Base-by-base conservation (phyloP, 1,140 invertebrate genomes). In the Drosophila novamexicana region DNA sequence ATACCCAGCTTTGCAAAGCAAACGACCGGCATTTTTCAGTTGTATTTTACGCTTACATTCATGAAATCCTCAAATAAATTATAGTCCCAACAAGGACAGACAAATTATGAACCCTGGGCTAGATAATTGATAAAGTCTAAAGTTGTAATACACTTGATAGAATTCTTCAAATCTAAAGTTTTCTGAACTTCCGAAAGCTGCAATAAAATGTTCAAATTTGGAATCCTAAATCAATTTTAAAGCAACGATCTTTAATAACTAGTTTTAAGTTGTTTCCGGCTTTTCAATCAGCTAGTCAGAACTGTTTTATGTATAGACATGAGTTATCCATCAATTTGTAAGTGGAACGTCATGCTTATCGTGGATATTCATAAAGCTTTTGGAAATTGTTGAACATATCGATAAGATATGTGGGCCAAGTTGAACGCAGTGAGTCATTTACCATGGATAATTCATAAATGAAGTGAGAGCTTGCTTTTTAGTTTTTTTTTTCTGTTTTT, bases 11-110 rank as follows among this genome's bases (percentile, higher is more conserved):
- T 89, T 75, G 83, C 84, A 71, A 47, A 77, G 83, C 83, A 83
- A 89, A 49, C 14, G 22, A 58, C 29, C 56, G 58, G 81, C 81
- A 85, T 84, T 85, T 83, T 85, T 81, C 74, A 61, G 62, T 72
- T 80, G 54, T 80, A 77, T 77, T 29, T 64, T 81, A 85, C 81
- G 74, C 81, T 85, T 67, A 77, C 47, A 75, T 61, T 34, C 59
- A 66, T 65, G 53, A 76, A 85, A 77, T 57, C 57, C 77, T 75
- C 59, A 81, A 83, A 84, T 85, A 81, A 79, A 77, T 42, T 36
- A 62, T 42, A 65, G 16, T 50, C 47, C 44, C 37, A 10, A 44
- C 7, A 8, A 1, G 32, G 66, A 18, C 50, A 37, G 9, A 56
- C 12, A 22, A 54, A 45, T 63, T n/a, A 39, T 40, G 10, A 7